Base-by-base conservation (phyloP, 2,888 invertebrate species). In the Cerceris rybyensis region DNA sequence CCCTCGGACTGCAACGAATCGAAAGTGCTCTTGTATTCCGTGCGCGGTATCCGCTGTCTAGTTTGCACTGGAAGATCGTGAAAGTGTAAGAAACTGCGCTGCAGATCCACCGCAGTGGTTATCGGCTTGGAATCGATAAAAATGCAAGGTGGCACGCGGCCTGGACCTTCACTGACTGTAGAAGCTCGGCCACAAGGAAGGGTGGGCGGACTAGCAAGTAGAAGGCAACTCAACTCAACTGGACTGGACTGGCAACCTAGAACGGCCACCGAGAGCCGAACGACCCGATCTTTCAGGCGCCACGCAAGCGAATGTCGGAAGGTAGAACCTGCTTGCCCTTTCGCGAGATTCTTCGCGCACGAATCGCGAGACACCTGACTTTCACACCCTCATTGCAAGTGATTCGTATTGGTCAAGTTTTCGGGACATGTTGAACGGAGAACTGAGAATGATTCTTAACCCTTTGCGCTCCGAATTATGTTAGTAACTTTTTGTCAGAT, bases 71-170 rank as follows among this genome's bases (percentile, higher is more conserved):
- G 69, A 78, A 66, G 85, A 84, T 88, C 88, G 89, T 86, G 89
- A 88, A 89, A 89, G 88, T 88, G 88, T 86, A 86, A 86, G 87
- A 84, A 84, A 88, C 83, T 73, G 73, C 76, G 76, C 46, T 50
- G 82, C 77, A 54, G 84, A 81, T 84, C 71, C 82, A 73, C 77
- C 75, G 71, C 69, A 73, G 70, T 65, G 82, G 79, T 87, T 88
- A 88, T 90, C 89, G 87, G 71, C 55, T 67, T 64, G 60, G 73
- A 70, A 88, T 88, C 88, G 86, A 83, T 85, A 90, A 88, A 90
- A 90, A 90, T 88, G 87, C 88, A 84, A 86, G 88, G 88, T 88
- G 89, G 88, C 89, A 89, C 88, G 88, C 87, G 87, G 88, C 87
- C 82, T 81, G 85, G 85, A 87, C 84, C 86, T 86, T 82, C 85